A percentile compares a stretch with the other conserved stretches of the same genome.
These are phyloP conservation scores for Epiblema foenella DNA, from an alignment of 2,888 invertebrate species.

Conservation along the genomic window DNA sequence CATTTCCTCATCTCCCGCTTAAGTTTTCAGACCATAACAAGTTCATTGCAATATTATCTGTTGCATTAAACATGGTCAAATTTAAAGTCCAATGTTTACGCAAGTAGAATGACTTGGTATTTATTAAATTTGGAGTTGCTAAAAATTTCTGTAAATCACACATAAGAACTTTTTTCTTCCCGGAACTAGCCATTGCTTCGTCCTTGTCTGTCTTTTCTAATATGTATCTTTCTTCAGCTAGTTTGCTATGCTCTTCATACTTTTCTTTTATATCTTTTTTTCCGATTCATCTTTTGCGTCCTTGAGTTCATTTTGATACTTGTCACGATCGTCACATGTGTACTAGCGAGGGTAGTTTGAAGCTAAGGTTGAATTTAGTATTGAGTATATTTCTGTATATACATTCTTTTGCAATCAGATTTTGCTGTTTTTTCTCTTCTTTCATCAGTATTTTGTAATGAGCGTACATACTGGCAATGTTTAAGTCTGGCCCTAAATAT, in stretches of 20 bases:
- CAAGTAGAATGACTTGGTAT: too few species aligned
- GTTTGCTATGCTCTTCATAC: not conserved
- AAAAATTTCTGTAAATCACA: conserved; percentile 16
- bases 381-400: conserved; percentile 3
- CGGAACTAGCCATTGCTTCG: not conserved
- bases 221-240: conserved; percentile 25
- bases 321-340: conserved; percentile 25
- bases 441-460: not conserved
- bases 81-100: too few species aligned
- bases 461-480: not conserved
- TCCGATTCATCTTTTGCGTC: not conserved
- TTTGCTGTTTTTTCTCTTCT: too few species aligned
- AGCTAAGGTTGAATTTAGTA: conserved; percentile 24
- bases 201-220: conserved; percentile 27
- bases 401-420: not conserved
- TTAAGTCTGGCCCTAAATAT: not conserved
- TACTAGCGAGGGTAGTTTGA: conserved; percentile 25
- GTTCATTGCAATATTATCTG: not conserved
- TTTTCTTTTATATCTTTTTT: conserved; percentile 3
- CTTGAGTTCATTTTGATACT: not conserved
- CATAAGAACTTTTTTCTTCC: conserved; percentile 3
- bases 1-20: conserved; percentile 40
- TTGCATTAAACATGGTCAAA: too few species aligned
- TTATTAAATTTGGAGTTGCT: too few species aligned
- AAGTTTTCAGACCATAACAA: conserved; percentile 4